Conservation (phyloP, 2,888 invertebrate species). For the Metacarcinus magister region DNA sequence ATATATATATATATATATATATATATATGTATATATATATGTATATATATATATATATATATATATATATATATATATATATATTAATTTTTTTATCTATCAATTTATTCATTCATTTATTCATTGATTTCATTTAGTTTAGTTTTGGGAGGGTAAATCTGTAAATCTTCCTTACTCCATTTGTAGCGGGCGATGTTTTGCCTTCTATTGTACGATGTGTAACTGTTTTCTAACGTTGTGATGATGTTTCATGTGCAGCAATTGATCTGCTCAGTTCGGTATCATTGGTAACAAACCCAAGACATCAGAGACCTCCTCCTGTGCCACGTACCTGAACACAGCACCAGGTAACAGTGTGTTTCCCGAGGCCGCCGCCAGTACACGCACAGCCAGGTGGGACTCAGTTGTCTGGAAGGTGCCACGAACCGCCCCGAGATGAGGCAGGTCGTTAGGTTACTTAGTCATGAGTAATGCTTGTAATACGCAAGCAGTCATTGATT, state of each 20-base stretch:
- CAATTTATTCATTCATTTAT: no score
- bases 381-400: slow-evolving; percentile 47
- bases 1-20: slow-evolving; percentile 30
- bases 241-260: slow-evolving; percentile 72
- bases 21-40: slow-evolving; percentile 42
- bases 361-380: slow-evolving; percentile 70
- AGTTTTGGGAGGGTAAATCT: no score
- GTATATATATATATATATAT: slow-evolving; percentile 55
- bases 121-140: no score
- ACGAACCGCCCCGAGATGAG: not conserved
- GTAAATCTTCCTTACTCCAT: no score
- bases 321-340: slow-evolving; percentile 75
- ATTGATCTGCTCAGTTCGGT: slow-evolving; percentile 82
- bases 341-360: slow-evolving; percentile 74
- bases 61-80: slow-evolving; percentile 53
- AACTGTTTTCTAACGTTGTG: not conserved
- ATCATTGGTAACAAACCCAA: slow-evolving; percentile 79
- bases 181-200: not conserved
- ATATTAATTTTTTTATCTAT: no score
- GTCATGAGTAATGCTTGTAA: not conserved
- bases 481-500: not conserved
- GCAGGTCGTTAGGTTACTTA: not conserved
- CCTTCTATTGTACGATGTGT: slow-evolving; percentile 13
- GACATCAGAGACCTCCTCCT: slow-evolving; percentile 77
- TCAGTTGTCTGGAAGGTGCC: not conserved